Conservation (phyloP, 1,140 invertebrate species). For the Drosophila novamexicana region DNA sequence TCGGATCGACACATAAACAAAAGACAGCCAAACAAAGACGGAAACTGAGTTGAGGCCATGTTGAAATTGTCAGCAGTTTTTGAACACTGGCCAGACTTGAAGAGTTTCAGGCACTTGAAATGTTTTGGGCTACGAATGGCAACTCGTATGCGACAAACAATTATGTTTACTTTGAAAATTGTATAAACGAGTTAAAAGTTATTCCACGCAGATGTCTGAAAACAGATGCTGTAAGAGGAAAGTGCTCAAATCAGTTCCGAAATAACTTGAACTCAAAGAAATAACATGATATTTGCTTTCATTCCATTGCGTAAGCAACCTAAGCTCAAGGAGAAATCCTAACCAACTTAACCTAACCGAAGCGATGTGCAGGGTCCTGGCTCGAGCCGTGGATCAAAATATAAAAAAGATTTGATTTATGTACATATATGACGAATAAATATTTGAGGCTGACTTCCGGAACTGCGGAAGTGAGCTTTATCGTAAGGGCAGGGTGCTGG, state of each 20-base stretch:
- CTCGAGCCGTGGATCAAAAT: too few species aligned
- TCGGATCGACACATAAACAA: constrained; percentile 4
- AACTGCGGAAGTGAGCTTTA: too few species aligned
- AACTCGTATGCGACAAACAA: constrained; percentile 16
- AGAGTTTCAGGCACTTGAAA: constrained; percentile 34
- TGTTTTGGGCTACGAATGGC: constrained; percentile 5
- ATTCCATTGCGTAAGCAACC: neutral
- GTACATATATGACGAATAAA: too few species aligned
- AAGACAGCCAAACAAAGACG: neutral
- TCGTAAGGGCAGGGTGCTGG: too few species aligned
- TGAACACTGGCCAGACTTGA: constrained; percentile 30
- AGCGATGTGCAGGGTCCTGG: too few species aligned
- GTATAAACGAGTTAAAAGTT: neutral
- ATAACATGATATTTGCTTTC: neutral
- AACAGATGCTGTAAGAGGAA: neutral
- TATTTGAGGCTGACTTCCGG: too few species aligned
- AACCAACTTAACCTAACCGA: too few species aligned
- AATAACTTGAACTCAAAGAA: neutral
- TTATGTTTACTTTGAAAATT: neutral
- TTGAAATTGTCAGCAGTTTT: constrained; percentile 61
- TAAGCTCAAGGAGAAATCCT: neutral
- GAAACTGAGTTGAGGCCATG: constrained; percentile 32
- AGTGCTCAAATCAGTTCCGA: too few species aligned
- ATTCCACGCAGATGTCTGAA: neutral
- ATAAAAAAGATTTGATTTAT: too few species aligned